Evolutionary conservation across 2,888 invertebrate genomes (phyloP).

Genomic region (Diadegma fenestrale): DNA sequence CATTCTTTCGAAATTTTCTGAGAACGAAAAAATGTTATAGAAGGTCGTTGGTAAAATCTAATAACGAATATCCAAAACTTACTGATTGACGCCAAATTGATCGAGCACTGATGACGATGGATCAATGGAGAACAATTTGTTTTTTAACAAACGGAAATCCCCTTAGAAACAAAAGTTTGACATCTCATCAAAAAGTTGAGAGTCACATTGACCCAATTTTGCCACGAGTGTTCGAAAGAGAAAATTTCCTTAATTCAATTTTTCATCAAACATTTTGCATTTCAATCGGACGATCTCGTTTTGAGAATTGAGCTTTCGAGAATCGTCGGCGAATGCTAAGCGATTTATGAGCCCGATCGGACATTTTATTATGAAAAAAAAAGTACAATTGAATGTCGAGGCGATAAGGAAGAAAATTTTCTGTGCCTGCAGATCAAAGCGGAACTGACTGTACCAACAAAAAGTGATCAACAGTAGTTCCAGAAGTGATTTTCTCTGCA

Average conservation of each 20-base stretch:
- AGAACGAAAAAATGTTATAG: background rate
- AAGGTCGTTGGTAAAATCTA: background rate
- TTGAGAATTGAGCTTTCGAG: too few species aligned
- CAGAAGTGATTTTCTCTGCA: background rate
- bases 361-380: background rate
- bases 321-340: too few species aligned
- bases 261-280: too few species aligned
- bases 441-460: background rate
- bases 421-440: background rate
- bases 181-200: background rate
- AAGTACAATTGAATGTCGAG: background rate
- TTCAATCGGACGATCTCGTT: too few species aligned
- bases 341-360: too few species aligned
- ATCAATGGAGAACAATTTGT: background rate
- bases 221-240: too few species aligned
- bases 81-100: background rate
- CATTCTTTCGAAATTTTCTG: background rate
- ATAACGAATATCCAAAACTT: background rate
- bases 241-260: too few species aligned
- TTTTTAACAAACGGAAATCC: background rate
- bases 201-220: too few species aligned
- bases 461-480: too few species aligned
- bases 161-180: background rate
- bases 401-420: background rate
- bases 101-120: background rate